phyloP scores from a whole-genome alignment of 2,113 vertebrate genomes.

The Stomatorhinus ivindoensis region DNA sequence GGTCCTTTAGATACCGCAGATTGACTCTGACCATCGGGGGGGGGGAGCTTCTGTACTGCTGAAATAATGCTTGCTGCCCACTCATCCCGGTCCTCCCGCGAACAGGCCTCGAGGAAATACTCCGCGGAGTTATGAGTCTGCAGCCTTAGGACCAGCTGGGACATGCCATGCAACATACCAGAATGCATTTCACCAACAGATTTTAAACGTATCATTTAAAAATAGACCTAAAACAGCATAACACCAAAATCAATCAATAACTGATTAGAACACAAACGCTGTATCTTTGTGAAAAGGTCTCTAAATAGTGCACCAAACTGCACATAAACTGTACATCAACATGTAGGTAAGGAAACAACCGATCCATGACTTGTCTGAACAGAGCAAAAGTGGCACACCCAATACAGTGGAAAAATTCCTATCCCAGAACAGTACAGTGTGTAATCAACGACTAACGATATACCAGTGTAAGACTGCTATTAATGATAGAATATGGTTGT shows the following conservation, averaged over 20 bases:
- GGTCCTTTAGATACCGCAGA: constrained; percentile 48
- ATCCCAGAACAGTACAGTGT: neutral
- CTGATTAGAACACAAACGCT: neutral
- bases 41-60: constrained; percentile 63
- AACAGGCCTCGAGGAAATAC: constrained; percentile 84
- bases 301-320: neutral
- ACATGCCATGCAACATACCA: neutral
- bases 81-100: constrained; percentile 79
- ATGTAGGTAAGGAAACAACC: neutral
- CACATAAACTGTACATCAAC: neutral
- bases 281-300: neutral
- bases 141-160: constrained; percentile 78
- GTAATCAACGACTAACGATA: neutral
- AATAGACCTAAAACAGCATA: neutral
- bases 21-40: constrained; percentile 43
- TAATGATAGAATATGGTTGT: neutral
- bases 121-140: constrained; percentile 70
- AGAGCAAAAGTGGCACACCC: neutral
- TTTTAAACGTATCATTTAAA: neutral
- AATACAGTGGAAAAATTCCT: neutral
- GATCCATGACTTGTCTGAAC: constrained; percentile 7
- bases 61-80: constrained; percentile 80
- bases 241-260: neutral
- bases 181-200: neutral
- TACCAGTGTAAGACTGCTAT: neutral